Conservation (phyloP, 2,888 invertebrate genomes). For the Aproaerema taeniolella region DNA sequence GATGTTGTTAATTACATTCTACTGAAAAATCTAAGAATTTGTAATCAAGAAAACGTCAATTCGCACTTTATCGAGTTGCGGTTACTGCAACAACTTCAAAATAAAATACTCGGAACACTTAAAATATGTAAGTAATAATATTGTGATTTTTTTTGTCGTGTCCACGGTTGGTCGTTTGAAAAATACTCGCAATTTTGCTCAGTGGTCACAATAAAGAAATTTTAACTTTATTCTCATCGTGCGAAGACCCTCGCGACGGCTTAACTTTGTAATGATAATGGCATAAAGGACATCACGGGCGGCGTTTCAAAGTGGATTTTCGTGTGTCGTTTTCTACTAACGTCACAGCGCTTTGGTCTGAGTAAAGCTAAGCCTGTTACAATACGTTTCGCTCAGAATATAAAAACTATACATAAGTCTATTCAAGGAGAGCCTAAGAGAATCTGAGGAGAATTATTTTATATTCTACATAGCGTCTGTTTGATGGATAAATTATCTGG, state of each 20-base stretch:
- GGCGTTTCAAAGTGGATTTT: conserved; percentile 41
- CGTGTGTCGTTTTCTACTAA: conserved; percentile 33
- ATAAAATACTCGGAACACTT: conserved; percentile 9
- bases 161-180: conserved; percentile 23
- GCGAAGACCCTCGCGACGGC: no score
- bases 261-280: conserved; percentile 28
- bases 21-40: no score
- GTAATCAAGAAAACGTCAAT: no score
- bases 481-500: no score
- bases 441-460: no score
- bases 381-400: conserved; percentile 14
- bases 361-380: conserved; percentile 17
- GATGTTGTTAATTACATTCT: no score
- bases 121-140: conserved; percentile 19
- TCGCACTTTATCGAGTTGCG: no score
- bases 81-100: no score
- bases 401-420: no score
- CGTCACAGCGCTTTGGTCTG: conserved; percentile 17
- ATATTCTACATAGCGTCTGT: no score
- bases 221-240: conserved; percentile 27
- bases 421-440: no score
- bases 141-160: conserved; percentile 20
- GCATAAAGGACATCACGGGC: conserved; percentile 34
- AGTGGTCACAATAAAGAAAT: conserved; percentile 25
- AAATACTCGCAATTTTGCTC: conserved; percentile 25